Conservation (phyloP, 2,113 vertebrate genomes). For the Lathamus discolor region DNA sequence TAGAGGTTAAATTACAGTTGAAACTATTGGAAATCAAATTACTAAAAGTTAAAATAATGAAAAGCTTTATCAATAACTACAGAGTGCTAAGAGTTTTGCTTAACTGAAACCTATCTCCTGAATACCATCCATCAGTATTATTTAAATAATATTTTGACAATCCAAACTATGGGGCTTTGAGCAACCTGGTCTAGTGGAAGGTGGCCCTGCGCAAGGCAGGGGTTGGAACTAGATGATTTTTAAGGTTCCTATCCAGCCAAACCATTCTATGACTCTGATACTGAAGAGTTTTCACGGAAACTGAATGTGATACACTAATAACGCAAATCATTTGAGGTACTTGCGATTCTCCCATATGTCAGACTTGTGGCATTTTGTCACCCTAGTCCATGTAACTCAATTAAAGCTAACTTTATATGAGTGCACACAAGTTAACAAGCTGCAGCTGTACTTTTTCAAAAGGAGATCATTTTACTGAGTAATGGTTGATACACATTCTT, state of each 20-base stretch:
- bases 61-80: background rate
- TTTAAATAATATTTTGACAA: background rate
- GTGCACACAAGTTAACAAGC: rapidly evolving
- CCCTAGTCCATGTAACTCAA: rapidly evolving
- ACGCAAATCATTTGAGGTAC: background rate
- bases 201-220: background rate
- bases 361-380: background rate
- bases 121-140: background rate
- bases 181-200: background rate
- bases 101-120: background rate
- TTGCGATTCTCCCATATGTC: background rate
- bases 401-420: background rate
- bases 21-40: background rate
- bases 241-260: background rate
- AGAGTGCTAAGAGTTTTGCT: background rate
- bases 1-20: background rate
- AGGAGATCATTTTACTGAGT: background rate
- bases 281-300: background rate
- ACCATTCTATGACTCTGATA: background rate
- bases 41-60: background rate
- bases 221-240: background rate
- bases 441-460: background rate
- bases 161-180: background rate
- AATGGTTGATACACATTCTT: background rate
- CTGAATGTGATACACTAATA: background rate